Conservation (phyloP, 2,888 invertebrate genomes). For the Microctonus hyperodae region DNA sequence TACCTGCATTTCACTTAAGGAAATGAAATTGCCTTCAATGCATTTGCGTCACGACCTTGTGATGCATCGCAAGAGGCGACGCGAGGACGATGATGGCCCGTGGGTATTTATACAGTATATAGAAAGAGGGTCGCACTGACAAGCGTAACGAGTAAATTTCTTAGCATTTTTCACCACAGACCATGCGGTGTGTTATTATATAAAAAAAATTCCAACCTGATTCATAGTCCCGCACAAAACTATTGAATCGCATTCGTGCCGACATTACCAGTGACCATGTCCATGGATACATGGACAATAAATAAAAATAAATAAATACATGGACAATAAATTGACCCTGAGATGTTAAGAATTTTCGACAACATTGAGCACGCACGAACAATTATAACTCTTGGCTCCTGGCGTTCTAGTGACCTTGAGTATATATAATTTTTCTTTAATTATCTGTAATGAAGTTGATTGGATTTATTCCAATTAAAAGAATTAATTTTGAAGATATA, state of each 20-base stretch:
- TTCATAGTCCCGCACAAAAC: constrained; percentile 43
- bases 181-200: constrained; percentile 49
- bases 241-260: constrained; percentile 8
- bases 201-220: constrained; percentile 49
- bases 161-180: constrained; percentile 12
- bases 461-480: neutral
- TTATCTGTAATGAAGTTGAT: no score
- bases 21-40: neutral
- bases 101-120: constrained; percentile 21
- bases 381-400: no score
- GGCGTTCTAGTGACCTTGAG: constrained; percentile 4
- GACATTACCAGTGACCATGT: neutral
- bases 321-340: neutral
- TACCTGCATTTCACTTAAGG: neutral
- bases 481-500: neutral
- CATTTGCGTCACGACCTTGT: neutral
- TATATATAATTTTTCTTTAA: no score
- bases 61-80: constrained; percentile 8
- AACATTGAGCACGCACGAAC: constrained; percentile 1
- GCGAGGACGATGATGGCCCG: constrained; percentile 25
- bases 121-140: constrained; percentile 9
- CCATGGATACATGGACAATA: neutral
- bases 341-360: neutral
- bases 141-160: constrained; percentile 7
- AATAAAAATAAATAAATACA: neutral